These are phyloP conservation scores for Ictidomys tridecemlineatus DNA, from an alignment of 2,113 vertebrate species.

Conservation along the genomic window DNA sequence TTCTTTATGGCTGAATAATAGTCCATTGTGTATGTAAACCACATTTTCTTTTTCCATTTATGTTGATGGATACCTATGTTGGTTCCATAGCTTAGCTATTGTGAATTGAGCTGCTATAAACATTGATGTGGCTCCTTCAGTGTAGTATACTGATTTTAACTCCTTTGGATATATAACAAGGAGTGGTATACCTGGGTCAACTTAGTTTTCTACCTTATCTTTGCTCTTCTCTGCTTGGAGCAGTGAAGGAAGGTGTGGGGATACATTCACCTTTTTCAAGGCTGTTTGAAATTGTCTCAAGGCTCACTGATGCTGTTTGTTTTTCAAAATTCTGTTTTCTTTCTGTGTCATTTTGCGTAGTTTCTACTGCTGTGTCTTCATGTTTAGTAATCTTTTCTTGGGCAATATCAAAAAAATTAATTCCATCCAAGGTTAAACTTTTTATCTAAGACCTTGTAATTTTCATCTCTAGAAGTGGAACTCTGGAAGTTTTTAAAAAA, in stretches of 20 bases:
- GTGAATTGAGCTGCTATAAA: too few species aligned
- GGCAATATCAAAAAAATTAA: neutral
- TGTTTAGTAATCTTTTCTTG: neutral
- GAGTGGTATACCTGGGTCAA: too few species aligned
- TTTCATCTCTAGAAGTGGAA: slow-evolving; percentile 17
- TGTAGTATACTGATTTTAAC: too few species aligned
- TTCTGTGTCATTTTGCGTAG: neutral
- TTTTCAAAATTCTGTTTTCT: neutral
- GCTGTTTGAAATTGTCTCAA: neutral
- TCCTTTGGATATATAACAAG: too few species aligned
- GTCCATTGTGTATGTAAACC: too few species aligned
- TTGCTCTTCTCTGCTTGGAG: neutral
- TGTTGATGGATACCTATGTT: too few species aligned
- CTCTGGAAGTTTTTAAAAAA: neutral
- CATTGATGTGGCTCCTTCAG: too few species aligned
- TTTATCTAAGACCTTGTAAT: slow-evolving; percentile 18
- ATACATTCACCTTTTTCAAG: neutral
- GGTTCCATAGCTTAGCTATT: too few species aligned
- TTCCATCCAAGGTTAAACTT: neutral
- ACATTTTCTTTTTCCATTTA: too few species aligned
- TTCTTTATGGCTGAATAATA: too few species aligned
- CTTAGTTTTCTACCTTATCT: neutral
- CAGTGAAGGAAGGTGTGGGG: neutral
- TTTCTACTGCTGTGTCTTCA: neutral
- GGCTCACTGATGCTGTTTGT: neutral